Conservation (phyloP, 2,888 invertebrate genomes). For the Mesorhabditis sp. region DNA sequence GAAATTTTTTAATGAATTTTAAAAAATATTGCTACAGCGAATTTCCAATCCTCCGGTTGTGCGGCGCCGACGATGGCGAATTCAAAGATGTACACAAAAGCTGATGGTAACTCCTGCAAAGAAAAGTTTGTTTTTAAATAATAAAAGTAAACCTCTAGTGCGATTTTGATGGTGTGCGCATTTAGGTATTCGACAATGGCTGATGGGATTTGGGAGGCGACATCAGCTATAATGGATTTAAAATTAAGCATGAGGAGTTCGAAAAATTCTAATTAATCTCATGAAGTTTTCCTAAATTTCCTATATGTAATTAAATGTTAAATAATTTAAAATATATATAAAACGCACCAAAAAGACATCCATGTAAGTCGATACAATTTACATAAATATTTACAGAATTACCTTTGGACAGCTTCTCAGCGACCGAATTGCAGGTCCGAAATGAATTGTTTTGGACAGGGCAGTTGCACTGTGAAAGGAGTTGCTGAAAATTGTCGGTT, state of each 20-base stretch:
- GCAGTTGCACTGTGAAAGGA: constrained; percentile 45
- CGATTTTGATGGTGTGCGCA: constrained; percentile 42
- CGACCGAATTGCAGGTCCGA: constrained; percentile 35
- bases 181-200: constrained; percentile 36
- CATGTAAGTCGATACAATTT: neutral
- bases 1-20: constrained; percentile 14
- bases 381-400: constrained; percentile 1
- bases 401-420: constrained; percentile 28
- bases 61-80: constrained; percentile 43
- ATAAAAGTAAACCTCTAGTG: constrained; percentile 23
- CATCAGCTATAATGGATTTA: constrained; percentile 25
- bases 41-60: constrained; percentile 47
- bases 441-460: constrained; percentile 29
- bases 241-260: neutral
- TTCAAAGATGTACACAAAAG: constrained; percentile 55
- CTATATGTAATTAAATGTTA: too few relatives aligned
- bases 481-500: constrained; percentile 23
- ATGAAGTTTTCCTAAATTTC: too few relatives aligned
- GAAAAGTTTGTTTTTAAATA: neutral
- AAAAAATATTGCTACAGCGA: constrained; percentile 34
- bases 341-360: neutral
- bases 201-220: constrained; percentile 26
- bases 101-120: constrained; percentile 22
- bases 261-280: neutral
- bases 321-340: too few relatives aligned